These are phyloP conservation scores for Aythya baeri DNA, from an alignment of 2,113 vertebrate genomes.

Conservation along the genomic window DNA sequence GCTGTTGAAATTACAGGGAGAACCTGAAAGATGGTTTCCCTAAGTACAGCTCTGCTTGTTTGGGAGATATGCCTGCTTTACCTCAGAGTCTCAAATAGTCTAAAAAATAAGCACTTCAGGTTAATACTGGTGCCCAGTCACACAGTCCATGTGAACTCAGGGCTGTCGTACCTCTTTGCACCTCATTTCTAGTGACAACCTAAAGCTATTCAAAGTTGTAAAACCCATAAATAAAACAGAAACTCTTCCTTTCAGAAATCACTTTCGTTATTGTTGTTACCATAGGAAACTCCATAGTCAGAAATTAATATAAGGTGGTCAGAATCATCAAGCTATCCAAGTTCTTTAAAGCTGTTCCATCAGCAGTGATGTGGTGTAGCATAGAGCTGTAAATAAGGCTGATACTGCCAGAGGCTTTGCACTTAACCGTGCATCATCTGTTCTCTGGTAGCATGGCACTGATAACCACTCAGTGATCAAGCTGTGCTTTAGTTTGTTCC, in stretches of 20 bases:
- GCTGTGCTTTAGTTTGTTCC: neutral
- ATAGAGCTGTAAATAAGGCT: neutral
- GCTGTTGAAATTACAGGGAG: neutral
- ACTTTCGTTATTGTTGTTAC: neutral
- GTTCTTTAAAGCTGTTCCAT: neutral
- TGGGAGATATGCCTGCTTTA: neutral
- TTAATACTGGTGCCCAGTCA: neutral
- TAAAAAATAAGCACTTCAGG: neutral
- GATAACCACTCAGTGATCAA: neutral
- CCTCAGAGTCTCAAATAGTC: neutral
- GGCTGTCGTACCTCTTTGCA: neutral
- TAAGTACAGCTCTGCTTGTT: neutral
- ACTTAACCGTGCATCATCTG: neutral
- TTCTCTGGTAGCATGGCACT: fast-evolving
- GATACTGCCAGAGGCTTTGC: neutral
- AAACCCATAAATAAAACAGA: neutral
- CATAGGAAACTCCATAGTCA: neutral
- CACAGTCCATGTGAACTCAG: neutral
- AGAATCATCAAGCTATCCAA: neutral
- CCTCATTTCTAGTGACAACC: neutral
- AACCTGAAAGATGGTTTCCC: neutral
- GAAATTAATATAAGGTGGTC: neutral
- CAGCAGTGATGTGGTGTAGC: neutral
- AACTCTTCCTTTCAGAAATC: neutral
- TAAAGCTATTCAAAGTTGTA: neutral